These are phyloP conservation scores for Parauchenoglanis punctatus DNA, from an alignment of 2,797 vertebrate genomes.

Conservation along the genomic window DNA sequence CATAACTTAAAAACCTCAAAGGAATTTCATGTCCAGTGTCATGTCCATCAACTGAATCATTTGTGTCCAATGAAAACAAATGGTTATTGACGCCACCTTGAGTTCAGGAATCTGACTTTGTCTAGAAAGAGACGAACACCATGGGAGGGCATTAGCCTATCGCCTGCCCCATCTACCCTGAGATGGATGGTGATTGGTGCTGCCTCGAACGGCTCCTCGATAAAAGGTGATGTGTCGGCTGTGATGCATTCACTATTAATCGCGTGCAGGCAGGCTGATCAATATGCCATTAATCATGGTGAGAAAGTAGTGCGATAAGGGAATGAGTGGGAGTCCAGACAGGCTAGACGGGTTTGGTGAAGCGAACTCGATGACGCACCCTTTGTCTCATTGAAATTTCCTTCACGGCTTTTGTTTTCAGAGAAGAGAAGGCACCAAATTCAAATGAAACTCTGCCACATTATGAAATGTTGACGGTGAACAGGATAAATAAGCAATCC, in stretches of 20 bases:
- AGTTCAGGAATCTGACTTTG: constrained; percentile 32
- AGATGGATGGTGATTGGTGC: constrained; percentile 47
- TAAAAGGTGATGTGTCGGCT: constrained; percentile 41
- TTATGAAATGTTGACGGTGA: background rate
- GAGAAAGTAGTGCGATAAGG: constrained; percentile 47
- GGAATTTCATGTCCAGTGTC: background rate
- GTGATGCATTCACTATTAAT: constrained; percentile 53
- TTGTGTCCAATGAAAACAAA: constrained; percentile 33
- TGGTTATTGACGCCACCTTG: constrained; percentile 38
- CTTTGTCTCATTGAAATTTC: constrained; percentile 11
- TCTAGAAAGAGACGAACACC: constrained; percentile 14
- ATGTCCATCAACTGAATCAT: constrained; percentile 18
- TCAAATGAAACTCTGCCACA: background rate
- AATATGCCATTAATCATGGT: constrained; percentile 57
- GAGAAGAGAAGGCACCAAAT: background rate
- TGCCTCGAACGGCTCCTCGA: constrained; percentile 36
- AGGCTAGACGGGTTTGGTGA: constrained; percentile 30
- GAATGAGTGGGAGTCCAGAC: constrained; percentile 37
- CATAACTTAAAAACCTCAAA: background rate
- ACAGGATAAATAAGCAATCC: background rate
- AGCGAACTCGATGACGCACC: background rate
- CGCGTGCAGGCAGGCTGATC: constrained; percentile 47
- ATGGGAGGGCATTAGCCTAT: constrained; percentile 47
- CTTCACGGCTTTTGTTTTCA: background rate
- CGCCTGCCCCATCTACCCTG: constrained; percentile 24